Evolutionary conservation across 2,888 invertebrate genomes (phyloP), one percentile per base, ranked within the genome.

Genomic region (Macaria notata): DNA sequence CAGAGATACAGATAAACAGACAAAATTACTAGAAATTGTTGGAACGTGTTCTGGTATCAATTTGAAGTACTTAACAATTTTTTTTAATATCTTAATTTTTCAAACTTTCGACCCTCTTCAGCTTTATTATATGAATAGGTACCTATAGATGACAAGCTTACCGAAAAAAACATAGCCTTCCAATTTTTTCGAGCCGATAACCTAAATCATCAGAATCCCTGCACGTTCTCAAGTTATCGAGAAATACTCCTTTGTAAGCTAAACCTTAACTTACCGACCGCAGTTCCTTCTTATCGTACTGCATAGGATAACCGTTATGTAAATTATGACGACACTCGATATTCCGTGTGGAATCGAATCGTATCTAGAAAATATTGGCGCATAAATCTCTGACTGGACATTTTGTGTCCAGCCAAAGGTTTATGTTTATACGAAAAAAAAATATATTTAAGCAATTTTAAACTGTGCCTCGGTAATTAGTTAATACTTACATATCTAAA

Each of bases 331-430:
- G 73, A 73, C 74, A 73, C 72, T 70, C 73, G 66, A 70, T 71
- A 68, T 68, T 71, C 67, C 64, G 52, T 65, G 67, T 70, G 71
- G 69, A 69, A 61, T 62, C 62, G 68, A 73, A 79, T 74, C 71
- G 71, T 72, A 71, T 75, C 65, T 68, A 70, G 71, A 76, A 79
- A 81, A 82, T 83, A 82, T 81, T 76, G 71, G 71, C 71, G 63
- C 71, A 84, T 85, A 85, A 85, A 85, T 86, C 84, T 81, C 71
- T 64, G 47, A 56, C 68, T 66, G 71, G 74, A 78, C 76, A 71
- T 68, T 78, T 79, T 79, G 77, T 80, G 77, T 77, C 19, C 19
- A 19, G 19, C 19, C 19, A 36, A 36, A 36, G 33, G 33, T 76
- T 69, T 73, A 2, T 19, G 33, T 36, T 36, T 36, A 1, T 36